Evolutionary conservation across 2,888 invertebrate species (phyloP), one percentile per base, ranked within the genome.

Genomic region (Drosophila monieri): DNA sequence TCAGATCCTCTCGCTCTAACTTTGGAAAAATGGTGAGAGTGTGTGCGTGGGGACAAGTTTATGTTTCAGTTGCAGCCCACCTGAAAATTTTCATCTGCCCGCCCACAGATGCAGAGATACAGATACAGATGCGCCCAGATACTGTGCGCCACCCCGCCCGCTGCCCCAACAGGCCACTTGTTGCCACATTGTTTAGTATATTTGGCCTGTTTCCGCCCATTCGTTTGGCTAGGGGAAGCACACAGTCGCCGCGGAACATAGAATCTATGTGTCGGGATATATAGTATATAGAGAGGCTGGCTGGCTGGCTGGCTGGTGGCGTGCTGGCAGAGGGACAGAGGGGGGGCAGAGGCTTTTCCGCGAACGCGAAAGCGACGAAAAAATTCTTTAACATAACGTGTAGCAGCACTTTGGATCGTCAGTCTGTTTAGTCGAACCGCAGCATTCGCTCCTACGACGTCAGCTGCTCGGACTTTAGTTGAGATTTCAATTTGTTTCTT

Each of bases 381-480:
- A 90, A 90, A 90, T 88, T 90, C 89, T 90, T 90, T 89, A 90
- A 91, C 89, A 88, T 89, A 90, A 89, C 85, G 90, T 90, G 90
- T 85, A 89, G 88, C 89, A 91, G 88, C 91, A 89, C 89, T 86
- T 87, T 88, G 83, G 90, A 90, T 89, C 91, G 90, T 91, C 90
- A 92, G 91, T 92, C 91, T 91, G 90, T 90, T 91, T 91, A 92
- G 92, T 92, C 91, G 90, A 92, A 92, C 91, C 91, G 91, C 92
- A 92, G 92, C 91, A 92, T 91, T 91, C 91, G 91, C 91, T 91
- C 90, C 92, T 91, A 91, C 91, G 88, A 92, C 91, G 91, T 91
- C 91, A 92, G 91, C 92, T 92, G 92, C 91, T 90, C 91, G 91
- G 91, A 91, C 90, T 90, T 90, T 88, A 89, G 89, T 90, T 89